Evolutionary conservation across 2,113 vertebrate genomes (phyloP).

Genomic region (Phalacrocorax pelagicus): DNA sequence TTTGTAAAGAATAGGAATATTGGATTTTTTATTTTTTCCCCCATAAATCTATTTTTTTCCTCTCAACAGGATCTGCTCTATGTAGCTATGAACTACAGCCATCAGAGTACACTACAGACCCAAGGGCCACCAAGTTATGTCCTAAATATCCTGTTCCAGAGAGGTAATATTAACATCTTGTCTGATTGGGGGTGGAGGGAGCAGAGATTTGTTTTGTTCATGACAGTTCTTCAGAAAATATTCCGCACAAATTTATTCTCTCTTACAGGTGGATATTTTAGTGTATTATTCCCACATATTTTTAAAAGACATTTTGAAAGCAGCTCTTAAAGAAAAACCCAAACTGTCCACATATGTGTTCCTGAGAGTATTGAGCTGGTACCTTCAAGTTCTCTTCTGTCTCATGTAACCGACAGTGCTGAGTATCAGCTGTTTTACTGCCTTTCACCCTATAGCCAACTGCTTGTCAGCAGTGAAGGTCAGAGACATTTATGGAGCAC

Average conservation of each 20-base stretch:
- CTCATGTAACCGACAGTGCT: neutral
- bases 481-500: neutral
- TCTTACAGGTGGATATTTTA: neutral
- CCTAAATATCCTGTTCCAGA: constrained; percentile 94
- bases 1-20: neutral
- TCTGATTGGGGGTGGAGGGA: neutral
- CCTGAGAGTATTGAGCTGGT: neutral
- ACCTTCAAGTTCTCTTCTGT: neutral
- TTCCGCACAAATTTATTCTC: neutral
- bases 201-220: neutral
- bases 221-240: neutral
- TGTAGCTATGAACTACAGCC: constrained; percentile 88
- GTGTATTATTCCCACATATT: neutral
- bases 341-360: neutral
- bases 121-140: constrained; percentile 82
- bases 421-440: neutral
- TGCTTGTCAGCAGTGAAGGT: neutral
- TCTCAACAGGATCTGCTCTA: constrained; percentile 85
- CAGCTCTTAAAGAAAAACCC: neutral
- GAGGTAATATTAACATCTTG: constrained; percentile 80
- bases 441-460: neutral
- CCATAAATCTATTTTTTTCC: neutral
- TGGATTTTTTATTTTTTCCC: neutral
- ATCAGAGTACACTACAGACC: constrained; percentile 83
- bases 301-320: neutral